These are phyloP conservation scores for Pomacea maculata DNA, from an alignment of 1,140 invertebrate species.

Conservation along the genomic window DNA sequence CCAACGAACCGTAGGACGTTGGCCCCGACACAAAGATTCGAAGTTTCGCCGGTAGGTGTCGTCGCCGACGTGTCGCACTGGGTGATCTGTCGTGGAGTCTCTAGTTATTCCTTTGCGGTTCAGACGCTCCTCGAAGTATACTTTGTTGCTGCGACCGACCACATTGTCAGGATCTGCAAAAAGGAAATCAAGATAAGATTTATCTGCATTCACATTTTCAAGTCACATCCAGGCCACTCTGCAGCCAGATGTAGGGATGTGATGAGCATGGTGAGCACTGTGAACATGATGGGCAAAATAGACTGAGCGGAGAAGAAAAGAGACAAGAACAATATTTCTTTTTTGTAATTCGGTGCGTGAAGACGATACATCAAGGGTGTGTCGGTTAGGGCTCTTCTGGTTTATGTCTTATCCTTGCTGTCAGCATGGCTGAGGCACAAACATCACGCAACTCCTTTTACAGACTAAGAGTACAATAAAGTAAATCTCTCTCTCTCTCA, in stretches of 20 bases:
- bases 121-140: constrained; percentile 11
- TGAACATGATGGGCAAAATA: not conserved
- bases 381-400: too few species aligned
- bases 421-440: too few species aligned
- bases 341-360: too few species aligned
- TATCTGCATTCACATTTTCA: not conserved
- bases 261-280: not conserved
- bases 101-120: not conserved
- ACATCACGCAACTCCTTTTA: too few species aligned
- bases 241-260: too few species aligned
- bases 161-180: constrained; percentile 11
- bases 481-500: too few species aligned
- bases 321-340: too few species aligned
- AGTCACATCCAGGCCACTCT: too few species aligned
- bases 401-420: too few species aligned
- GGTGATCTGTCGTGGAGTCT: not conserved
- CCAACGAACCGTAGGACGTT: not conserved
- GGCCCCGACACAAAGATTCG: constrained; percentile 12
- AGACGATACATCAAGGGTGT: too few species aligned
- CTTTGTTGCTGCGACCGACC: constrained; percentile 10
- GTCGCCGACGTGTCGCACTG: not conserved
- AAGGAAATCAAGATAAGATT: not conserved
- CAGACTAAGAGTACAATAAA: too few species aligned
- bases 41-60: constrained; percentile 17
- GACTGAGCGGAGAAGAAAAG: not conserved